Evolutionary conservation across 2,113 vertebrate species (phyloP), one percentile per base, ranked within the genome.

Genomic region (Cebidichthys violaceus): DNA sequence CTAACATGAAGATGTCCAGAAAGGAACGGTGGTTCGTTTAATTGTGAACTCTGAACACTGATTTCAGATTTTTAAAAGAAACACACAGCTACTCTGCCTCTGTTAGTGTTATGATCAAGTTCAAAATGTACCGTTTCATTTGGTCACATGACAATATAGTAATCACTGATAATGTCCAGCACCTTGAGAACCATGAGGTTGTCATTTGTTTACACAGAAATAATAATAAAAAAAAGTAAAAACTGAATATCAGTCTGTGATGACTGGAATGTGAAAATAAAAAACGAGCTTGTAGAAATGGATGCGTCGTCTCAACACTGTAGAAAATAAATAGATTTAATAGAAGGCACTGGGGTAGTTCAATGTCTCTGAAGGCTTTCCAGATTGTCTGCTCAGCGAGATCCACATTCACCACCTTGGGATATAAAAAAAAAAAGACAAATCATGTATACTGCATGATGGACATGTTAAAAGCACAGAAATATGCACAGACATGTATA

Each of bases 291-390:
- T 78, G 82, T 70, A 86, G 68, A 82, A 84, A 77, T 75, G 67
- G n/a, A 71, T 22, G 77, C 5, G 24, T 27, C 37, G 4, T 79
- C 31, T 60, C 24, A 82, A 75, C 78, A 71, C 57, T 61, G 77
- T 74, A 85, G 89, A 84, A 86, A 92, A 90, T 86, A 91, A 90
- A 92, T 89, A 93, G 90, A 88, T 93, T 93, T 82, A 45, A 93
- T 78, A 90, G 90, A 91, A 97, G 96, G 97, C 96, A 97, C 96
- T 95, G 94, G 93, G 94, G 94, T 80, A 37, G 93, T 64, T 88
- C 71, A 80, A 88, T 7, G 92, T 94, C 92, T 96, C 94, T 93
- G 93, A 91, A 86, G 90, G 92, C 88, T 93, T 60, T 93, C 93
- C 91, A 94, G 92, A 96, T 95, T 95, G 95, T 96, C 96, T 92